Percentiles rank a stretch among this genome's conserved stretches.
phyloP scores from a whole-genome alignment of 2,797 vertebrate species.

The Gymnothorax javanicus region DNA sequence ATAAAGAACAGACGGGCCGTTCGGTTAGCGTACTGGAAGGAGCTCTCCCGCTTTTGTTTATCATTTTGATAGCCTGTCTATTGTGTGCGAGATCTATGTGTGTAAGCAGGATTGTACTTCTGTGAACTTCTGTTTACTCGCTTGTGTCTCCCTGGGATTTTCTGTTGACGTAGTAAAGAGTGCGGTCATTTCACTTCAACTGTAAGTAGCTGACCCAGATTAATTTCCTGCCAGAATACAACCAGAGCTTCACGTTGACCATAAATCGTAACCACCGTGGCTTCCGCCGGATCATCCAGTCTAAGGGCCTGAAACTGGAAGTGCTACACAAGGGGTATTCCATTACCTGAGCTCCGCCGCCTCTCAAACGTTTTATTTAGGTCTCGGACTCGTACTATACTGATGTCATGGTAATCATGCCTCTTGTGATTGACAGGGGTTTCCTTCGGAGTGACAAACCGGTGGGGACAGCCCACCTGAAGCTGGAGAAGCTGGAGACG shows the following conservation, averaged over 20 bases:
- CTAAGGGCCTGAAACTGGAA: conserved; percentile 95
- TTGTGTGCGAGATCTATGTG: not conserved
- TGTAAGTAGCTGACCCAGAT: not conserved
- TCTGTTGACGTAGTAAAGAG: too few relatives aligned
- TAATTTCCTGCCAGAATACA: conserved; percentile 76
- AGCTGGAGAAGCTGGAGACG: conserved; percentile 89
- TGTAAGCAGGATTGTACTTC: too few relatives aligned
- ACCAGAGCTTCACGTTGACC: conserved; percentile 89
- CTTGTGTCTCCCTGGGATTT: too few relatives aligned
- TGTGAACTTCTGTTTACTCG: too few relatives aligned
- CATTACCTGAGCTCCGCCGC: not conserved
- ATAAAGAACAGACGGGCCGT: conserved; percentile 55
- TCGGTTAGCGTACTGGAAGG: not conserved
- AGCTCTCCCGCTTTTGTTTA: not conserved
- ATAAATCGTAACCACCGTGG: conserved; percentile 93
- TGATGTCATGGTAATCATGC: not conserved
- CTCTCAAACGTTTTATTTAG: not conserved
- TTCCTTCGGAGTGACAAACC: conserved; percentile 92
- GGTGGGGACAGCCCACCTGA: conserved; percentile 86
- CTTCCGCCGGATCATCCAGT: conserved; percentile 84
- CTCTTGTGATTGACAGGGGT: conserved; percentile 58
- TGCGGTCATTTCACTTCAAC: not conserved
- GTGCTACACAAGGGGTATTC: conserved; percentile 95
- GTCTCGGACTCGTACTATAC: not conserved
- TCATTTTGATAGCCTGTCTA: not conserved